A percentile compares a stretch with the other conserved stretches of the same genome.
phyloP scores from a whole-genome alignment of 2,797 vertebrate genomes.

The Catostomus latipinnis region DNA sequence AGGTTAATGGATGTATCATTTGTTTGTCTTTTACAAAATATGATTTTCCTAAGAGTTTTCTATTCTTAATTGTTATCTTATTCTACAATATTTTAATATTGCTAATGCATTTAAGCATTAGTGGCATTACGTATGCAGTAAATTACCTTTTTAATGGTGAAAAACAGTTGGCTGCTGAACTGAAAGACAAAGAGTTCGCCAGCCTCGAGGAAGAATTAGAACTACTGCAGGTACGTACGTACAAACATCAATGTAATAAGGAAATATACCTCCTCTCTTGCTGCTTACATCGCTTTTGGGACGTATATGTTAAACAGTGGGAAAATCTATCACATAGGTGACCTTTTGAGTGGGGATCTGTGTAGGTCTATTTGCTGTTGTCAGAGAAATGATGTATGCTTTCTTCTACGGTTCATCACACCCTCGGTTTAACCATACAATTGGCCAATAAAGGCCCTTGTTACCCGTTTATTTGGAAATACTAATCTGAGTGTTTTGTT shows the following conservation, averaged over 20 bases:
- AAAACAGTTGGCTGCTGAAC: constrained; percentile 83
- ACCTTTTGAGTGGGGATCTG: constrained; percentile 51
- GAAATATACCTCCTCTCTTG: background rate
- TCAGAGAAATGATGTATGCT: constrained; percentile 65
- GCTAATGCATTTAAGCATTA: constrained; percentile 7
- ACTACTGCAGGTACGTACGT: constrained; percentile 84
- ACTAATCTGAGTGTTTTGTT: constrained; percentile 1
- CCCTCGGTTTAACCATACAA: constrained; percentile 66
- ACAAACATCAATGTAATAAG: background rate
- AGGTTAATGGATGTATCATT: no score
- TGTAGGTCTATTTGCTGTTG: constrained; percentile 42
- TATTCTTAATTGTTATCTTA: background rate
- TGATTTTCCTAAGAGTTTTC: no score
- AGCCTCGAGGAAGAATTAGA: constrained; percentile 91
- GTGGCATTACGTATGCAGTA: background rate
- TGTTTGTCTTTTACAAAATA: no score
- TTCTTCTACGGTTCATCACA: constrained; percentile 63
- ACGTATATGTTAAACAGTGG: constrained; percentile 32
- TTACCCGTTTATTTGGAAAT: constrained; percentile 58
- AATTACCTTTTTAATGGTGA: constrained; percentile 79
- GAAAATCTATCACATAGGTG: constrained; percentile 45
- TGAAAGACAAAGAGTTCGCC: constrained; percentile 92
- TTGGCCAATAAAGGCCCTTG: constrained; percentile 69
- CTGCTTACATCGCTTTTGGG: background rate
- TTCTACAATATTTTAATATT: constrained; percentile 17